Conservation (phyloP, 2,888 invertebrate species). For the Elmis aenea region DNA sequence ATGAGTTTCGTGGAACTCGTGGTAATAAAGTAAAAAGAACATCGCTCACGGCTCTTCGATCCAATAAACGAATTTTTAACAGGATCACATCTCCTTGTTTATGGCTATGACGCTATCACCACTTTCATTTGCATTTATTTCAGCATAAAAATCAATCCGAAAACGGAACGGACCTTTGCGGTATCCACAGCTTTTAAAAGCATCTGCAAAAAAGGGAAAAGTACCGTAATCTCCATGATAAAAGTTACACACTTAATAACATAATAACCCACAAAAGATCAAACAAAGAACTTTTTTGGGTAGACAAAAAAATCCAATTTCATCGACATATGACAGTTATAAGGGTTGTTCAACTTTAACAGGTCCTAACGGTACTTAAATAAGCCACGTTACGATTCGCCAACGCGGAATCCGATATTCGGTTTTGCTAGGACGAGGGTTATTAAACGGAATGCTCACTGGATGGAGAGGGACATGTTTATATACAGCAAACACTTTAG, state of each 20-base stretch:
- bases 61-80: no score
- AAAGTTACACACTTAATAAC: slow-evolving; percentile 26
- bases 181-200: slow-evolving; percentile 24
- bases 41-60: no score
- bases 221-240: slow-evolving; percentile 22
- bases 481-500: slow-evolving; percentile 7
- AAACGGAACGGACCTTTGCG: no score
- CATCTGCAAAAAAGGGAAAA: slow-evolving; percentile 18
- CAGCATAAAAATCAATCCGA: no score
- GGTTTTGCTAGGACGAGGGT: slow-evolving; percentile 28
- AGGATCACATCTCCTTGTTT: no score
- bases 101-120: no score
- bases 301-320: slow-evolving; percentile 16
- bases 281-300: slow-evolving; percentile 17
- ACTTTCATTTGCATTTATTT: no score
- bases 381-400: slow-evolving; percentile 30
- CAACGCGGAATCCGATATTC: slow-evolving; percentile 34
- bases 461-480: slow-evolving; percentile 15
- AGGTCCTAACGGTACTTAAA: slow-evolving; percentile 36
- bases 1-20: no score
- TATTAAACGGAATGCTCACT: slow-evolving; percentile 23
- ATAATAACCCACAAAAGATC: slow-evolving; percentile 35
- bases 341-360: slow-evolving; percentile 44
- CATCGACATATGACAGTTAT: slow-evolving; percentile 20
- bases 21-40: no score